Evolutionary conservation across 2,888 invertebrate species (phyloP).

Genomic region (Masnerella sp.): DNA sequence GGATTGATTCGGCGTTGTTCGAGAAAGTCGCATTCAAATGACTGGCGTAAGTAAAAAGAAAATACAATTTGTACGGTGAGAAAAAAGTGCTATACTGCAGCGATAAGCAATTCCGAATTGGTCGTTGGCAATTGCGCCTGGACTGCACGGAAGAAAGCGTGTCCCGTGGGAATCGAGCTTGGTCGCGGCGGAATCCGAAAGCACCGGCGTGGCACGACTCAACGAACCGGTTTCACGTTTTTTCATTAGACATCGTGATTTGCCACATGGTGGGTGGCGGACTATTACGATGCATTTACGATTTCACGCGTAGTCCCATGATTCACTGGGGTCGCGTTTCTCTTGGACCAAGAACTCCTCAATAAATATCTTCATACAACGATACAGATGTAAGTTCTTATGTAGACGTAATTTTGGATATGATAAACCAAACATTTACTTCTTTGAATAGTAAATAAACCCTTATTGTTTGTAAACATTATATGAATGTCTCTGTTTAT

Average conservation of each 20-base stretch:
- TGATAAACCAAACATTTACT: too few species aligned
- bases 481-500: too few species aligned
- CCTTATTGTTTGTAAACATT: too few species aligned
- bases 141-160: conserved; percentile 47
- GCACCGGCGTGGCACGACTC: conserved; percentile 57
- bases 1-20: too few species aligned
- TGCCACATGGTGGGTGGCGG: conserved; percentile 77
- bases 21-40: too few species aligned
- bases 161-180: conserved; percentile 61
- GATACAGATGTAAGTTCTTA: too few species aligned
- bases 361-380: conserved; percentile 11
- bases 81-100: conserved; percentile 25
- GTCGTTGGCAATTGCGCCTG: conserved; percentile 54
- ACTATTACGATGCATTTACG: conserved; percentile 76
- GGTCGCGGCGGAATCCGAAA: conserved; percentile 54
- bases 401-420: too few species aligned
- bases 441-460: too few species aligned
- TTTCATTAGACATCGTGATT: conserved; percentile 70
- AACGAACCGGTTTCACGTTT: conserved; percentile 65
- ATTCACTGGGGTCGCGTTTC: conserved; percentile 47
- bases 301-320: conserved; percentile 72
- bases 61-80: not conserved
- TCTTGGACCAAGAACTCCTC: conserved; percentile 37
- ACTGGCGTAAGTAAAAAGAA: too few species aligned
- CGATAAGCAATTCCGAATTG: conserved; percentile 49